Percentiles rank a stretch among this genome's conserved stretches.
Evolutionary conservation across 2,113 vertebrate genomes (phyloP).

Genomic region (Eudyptes chrysolophus): DNA sequence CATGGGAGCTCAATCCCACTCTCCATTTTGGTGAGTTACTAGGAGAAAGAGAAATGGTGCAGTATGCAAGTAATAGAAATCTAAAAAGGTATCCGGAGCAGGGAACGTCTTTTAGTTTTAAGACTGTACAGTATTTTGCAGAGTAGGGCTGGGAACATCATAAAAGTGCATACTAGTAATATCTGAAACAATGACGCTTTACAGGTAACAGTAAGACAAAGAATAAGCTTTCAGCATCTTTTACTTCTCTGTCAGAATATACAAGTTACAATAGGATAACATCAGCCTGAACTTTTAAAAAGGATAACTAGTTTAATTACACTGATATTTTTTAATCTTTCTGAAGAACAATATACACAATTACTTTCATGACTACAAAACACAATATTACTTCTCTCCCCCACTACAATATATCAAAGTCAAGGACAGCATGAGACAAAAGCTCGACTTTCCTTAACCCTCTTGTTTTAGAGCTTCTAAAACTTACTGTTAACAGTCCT

Average conservation of each 20-base stretch:
- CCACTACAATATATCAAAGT: not conserved
- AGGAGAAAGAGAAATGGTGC: not conserved
- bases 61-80: not conserved
- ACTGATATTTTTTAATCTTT: constrained; percentile 26
- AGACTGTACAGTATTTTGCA: not conserved
- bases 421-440: constrained; percentile 1
- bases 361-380: constrained; percentile 13
- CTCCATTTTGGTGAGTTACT: not conserved
- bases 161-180: not conserved
- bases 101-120: not conserved
- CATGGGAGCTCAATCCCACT: not conserved
- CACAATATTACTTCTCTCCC: not conserved
- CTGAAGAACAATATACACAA: constrained; percentile 46
- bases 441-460: constrained; percentile 9
- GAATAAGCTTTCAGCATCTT: not conserved
- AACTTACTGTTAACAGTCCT: not conserved
- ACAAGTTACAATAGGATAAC: not conserved
- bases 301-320: constrained; percentile 58
- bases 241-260: not conserved
- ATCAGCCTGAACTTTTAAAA: constrained; percentile 5
- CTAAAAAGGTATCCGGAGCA: not conserved
- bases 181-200: not conserved
- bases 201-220: not conserved
- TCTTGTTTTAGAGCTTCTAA: constrained; percentile 10
- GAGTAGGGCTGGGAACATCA: not conserved